Evolutionary conservation across 1,140 invertebrate species (phyloP).

Genomic region (Drosophila repletoides): DNA sequence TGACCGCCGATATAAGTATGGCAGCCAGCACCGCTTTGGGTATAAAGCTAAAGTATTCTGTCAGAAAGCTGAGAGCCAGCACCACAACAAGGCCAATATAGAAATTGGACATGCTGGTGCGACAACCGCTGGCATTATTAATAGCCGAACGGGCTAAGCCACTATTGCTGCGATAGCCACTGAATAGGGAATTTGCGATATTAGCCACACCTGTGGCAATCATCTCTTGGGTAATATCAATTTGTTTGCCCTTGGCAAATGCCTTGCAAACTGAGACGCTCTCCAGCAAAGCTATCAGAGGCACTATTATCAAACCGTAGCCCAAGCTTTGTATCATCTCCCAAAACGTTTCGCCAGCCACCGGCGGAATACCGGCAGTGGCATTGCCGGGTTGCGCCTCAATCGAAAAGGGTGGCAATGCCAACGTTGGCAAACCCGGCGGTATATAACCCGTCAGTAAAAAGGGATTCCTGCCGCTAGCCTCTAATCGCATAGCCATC

Average conservation of each 20-base stretch:
- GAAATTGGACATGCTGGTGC: conserved; percentile 92
- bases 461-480: conserved; percentile 52
- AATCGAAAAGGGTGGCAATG: conserved; percentile 86
- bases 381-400: conserved; percentile 49
- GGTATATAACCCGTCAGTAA: conserved; percentile 85
- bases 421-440: conserved; percentile 86
- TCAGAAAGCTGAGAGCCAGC: conserved; percentile 88
- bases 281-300: conserved; percentile 91
- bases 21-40: conserved; percentile 90
- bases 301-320: conserved; percentile 90
- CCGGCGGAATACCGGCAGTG: conserved; percentile 82
- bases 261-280: conserved; percentile 93
- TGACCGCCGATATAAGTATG: conserved; percentile 92
- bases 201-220: conserved; percentile 92
- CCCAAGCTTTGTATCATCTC: conserved; percentile 89
- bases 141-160: conserved; percentile 94
- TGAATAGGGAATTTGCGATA: conserved; percentile 93
- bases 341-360: conserved; percentile 83
- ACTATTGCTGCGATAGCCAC: conserved; percentile 92
- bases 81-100: conserved; percentile 88
- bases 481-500: conserved; percentile 84
- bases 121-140: conserved; percentile 94
- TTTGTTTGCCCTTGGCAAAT: conserved; percentile 88
- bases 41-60: conserved; percentile 91
- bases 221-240: conserved; percentile 93